phyloP scores from a whole-genome alignment of 1,140 invertebrate genomes.

The Hylaeus volcanicus region DNA sequence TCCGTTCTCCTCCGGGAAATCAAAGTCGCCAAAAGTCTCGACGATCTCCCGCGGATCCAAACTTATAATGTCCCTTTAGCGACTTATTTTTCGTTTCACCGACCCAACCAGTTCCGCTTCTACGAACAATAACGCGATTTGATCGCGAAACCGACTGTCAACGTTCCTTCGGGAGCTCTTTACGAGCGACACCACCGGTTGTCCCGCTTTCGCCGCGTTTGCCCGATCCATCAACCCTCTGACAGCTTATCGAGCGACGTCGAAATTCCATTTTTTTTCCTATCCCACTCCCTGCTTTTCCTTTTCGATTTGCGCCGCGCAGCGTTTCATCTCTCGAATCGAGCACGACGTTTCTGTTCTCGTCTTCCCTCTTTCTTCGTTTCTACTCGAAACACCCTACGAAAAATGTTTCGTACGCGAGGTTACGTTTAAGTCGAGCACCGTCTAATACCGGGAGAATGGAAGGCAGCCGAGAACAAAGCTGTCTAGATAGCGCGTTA shows the following conservation, averaged over 20 bases:
- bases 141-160: constrained; percentile 1
- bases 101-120: too few species aligned
- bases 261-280: constrained; percentile 19
- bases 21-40: constrained; percentile 14
- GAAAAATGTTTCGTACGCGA: too few species aligned
- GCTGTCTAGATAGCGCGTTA: constrained; percentile 12
- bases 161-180: constrained; percentile 12
- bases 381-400: neutral
- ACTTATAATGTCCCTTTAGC: neutral
- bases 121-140: neutral
- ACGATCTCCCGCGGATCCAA: too few species aligned
- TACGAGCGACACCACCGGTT: constrained; percentile 3
- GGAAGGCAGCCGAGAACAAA: constrained; percentile 1
- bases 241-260: constrained; percentile 34
- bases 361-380: neutral
- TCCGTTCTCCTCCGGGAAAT: constrained; percentile 31
- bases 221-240: constrained; percentile 25
- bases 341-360: constrained; percentile 2
- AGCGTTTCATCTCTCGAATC: constrained; percentile 16
- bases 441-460: constrained; percentile 17
- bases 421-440: neutral
- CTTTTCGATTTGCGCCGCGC: neutral
- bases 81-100: neutral
- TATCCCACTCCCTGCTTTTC: neutral
- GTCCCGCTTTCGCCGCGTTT: neutral